Evolutionary conservation across 2,797 vertebrate genomes (phyloP).

Genomic region (Ispidina lecontei): DNA sequence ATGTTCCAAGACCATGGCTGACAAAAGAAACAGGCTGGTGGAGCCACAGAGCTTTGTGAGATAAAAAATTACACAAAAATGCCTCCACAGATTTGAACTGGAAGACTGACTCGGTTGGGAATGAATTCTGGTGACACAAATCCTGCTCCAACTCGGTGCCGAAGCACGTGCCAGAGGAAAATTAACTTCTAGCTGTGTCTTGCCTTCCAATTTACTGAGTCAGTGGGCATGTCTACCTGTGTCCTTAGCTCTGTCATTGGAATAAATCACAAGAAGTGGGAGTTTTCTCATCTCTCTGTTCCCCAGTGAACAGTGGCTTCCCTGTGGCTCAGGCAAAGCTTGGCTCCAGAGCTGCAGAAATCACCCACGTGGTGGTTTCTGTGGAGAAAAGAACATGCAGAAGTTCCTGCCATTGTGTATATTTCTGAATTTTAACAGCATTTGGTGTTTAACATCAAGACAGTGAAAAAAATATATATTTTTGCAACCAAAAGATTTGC

Average conservation of each 20-base stretch:
- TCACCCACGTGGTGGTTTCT: background rate
- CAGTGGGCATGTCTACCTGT: conserved; percentile 48
- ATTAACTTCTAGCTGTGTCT: conserved; percentile 25
- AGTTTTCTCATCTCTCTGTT: conserved; percentile 5
- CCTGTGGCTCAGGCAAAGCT: background rate
- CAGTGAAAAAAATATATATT: background rate
- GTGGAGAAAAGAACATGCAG: background rate
- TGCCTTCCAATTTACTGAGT: conserved; percentile 50
- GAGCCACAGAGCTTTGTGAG: background rate
- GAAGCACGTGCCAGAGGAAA: conserved; percentile 23
- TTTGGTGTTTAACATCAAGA: background rate
- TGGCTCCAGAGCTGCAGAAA: background rate
- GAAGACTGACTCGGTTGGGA: background rate
- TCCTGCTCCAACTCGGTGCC: background rate
- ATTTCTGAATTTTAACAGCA: background rate
- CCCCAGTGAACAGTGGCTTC: background rate
- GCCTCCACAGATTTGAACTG: background rate
- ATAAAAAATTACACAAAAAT: background rate
- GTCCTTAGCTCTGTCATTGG: conserved; percentile 29
- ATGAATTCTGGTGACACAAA: conserved; percentile 14
- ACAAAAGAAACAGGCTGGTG: background rate
- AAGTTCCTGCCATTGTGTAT: background rate
- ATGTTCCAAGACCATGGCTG: background rate
- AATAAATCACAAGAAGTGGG: conserved; percentile 22
- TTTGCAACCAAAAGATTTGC: background rate